Percentiles rank a stretch among this genome's conserved stretches.
These are phyloP conservation scores for Spilarctia lutea DNA, from an alignment of 2,888 invertebrate species.

Conservation along the genomic window DNA sequence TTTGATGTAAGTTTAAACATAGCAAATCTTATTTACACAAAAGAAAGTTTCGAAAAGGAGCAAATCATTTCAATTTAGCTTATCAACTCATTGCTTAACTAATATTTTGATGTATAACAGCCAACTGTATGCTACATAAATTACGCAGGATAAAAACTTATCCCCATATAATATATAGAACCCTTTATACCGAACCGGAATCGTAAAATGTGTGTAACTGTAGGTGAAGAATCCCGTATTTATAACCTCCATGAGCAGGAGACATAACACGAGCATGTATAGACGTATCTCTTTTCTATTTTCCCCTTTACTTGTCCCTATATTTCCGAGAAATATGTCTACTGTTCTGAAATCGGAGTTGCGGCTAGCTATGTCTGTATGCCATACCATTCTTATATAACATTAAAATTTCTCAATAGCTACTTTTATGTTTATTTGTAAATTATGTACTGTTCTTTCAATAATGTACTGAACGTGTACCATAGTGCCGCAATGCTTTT, in stretches of 20 bases:
- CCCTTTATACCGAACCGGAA: constrained; percentile 30
- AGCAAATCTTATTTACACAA: too few species aligned
- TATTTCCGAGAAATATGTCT: neutral
- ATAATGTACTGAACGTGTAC: too few species aligned
- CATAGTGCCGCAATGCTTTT: too few species aligned
- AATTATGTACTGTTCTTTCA: too few species aligned
- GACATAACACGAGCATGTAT: constrained; percentile 25
- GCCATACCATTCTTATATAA: neutral
- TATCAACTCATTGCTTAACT: too few species aligned
- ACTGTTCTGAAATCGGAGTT: neutral
- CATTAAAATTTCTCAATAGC: neutral
- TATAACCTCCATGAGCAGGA: constrained; percentile 35
- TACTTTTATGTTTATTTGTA: too few species aligned
- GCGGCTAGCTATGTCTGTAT: neutral
- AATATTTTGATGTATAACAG: too few species aligned
- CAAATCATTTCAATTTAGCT: too few species aligned
- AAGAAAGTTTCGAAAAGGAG: too few species aligned
- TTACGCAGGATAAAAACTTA: neutral
- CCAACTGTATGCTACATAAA: neutral
- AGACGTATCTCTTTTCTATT: constrained; percentile 23
- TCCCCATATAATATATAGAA: constrained; percentile 16
- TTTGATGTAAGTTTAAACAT: too few species aligned
- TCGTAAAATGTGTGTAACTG: constrained; percentile 40
- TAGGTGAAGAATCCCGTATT: constrained; percentile 39
- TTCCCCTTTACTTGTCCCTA: constrained; percentile 9